Evolutionary conservation across 92 coral and sea anemone genomes (phyloP).

Genomic region (Nematostella vectensis): DNA sequence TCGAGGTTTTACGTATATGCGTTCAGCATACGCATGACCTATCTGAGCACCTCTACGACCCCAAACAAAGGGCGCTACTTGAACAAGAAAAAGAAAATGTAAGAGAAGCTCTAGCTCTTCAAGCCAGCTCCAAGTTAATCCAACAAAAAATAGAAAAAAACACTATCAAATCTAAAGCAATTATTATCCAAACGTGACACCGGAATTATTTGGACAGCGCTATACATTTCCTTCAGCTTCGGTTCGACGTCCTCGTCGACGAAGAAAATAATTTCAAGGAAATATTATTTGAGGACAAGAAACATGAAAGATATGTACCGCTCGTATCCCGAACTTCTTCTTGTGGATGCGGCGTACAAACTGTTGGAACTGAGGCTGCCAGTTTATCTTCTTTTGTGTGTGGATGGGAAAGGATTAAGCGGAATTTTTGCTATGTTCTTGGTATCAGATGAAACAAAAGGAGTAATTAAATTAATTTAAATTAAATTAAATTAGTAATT

Average conservation of each 20-base stretch:
- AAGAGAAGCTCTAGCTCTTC: constrained; percentile 27
- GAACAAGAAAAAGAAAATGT: constrained; percentile 13
- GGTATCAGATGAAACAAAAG: constrained; percentile 47
- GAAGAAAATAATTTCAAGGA: constrained; percentile 56
- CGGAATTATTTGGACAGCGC: constrained; percentile 29
- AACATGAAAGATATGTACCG: constrained; percentile 30
- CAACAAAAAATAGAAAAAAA: constrained; percentile 26
- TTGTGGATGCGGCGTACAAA: constrained; percentile 53
- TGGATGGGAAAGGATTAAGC: constrained; percentile 49
- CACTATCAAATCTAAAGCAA: constrained; percentile 13
- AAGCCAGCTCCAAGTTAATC: constrained; percentile 34
- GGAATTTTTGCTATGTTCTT: constrained; percentile 49
- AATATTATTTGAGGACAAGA: background rate
- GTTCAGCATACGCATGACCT: constrained; percentile 37
- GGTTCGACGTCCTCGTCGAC: constrained; percentile 37
- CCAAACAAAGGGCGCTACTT: constrained; percentile 30
- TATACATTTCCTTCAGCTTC: constrained; percentile 14
- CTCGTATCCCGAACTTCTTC: constrained; percentile 33
- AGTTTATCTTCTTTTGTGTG: constrained; percentile 32
- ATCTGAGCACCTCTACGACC: constrained; percentile 36
- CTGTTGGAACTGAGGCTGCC: constrained; percentile 42
- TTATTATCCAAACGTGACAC: background rate
- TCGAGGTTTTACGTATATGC: constrained; percentile 26
- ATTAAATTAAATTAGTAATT: constrained; percentile 22
- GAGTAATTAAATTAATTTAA: constrained; percentile 18